Conservation (phyloP, 2,797 vertebrate species). For the Mormyrops attenuatus region DNA sequence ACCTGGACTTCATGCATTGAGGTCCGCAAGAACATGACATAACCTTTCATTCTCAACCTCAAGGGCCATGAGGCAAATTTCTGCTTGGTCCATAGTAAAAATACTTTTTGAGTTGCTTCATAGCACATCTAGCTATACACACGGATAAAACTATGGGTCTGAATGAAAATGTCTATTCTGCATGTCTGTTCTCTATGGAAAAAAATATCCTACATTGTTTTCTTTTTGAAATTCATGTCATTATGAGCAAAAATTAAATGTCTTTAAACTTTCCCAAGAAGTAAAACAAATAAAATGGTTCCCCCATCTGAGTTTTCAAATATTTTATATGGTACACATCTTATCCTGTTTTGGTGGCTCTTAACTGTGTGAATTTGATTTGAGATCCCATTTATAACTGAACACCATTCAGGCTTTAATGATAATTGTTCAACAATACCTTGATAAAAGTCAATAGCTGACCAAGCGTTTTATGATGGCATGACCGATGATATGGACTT, state of each 20-base stretch:
- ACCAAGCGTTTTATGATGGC: neutral
- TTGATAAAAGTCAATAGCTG: neutral
- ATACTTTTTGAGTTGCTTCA: neutral
- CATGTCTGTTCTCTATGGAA: neutral
- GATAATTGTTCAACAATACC: neutral
- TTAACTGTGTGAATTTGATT: neutral
- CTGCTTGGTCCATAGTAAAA: neutral
- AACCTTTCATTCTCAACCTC: neutral
- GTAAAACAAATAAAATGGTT: neutral
- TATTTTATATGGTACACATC: neutral
- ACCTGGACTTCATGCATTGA: neutral
- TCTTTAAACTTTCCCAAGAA: neutral
- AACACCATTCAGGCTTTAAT: neutral
- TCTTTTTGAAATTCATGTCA: neutral
- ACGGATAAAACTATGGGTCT: neutral
- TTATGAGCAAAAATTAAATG: neutral
- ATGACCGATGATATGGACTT: neutral
- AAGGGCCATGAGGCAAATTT: neutral
- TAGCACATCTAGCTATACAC: neutral
- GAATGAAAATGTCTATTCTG: neutral
- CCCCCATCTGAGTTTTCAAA: neutral
- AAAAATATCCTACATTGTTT: neutral
- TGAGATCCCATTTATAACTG: neutral
- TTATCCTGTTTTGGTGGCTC: neutral
- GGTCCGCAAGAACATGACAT: neutral